Evolutionary conservation across 2,888 invertebrate genomes (phyloP).

Genomic region (Bellardia pandia): DNA sequence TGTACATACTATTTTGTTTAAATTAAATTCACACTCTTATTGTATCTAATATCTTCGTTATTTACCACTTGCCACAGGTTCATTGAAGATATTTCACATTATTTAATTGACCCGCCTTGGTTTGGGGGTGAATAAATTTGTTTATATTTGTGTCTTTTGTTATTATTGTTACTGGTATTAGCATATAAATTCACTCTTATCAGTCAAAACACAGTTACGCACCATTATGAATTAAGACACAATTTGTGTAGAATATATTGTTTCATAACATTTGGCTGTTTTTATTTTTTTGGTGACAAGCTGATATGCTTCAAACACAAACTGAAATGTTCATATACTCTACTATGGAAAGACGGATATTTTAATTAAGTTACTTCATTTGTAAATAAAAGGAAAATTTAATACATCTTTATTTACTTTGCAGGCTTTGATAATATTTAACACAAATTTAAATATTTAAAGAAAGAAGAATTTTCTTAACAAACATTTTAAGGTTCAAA

Average conservation of each 20-base stretch:
- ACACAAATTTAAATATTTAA: background rate
- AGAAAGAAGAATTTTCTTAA: background rate
- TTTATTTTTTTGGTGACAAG: background rate
- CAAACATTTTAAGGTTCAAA: background rate
- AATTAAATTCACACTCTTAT: constrained; percentile 18
- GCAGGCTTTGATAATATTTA: background rate
- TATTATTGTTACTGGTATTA: constrained; percentile 7
- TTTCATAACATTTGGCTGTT: background rate
- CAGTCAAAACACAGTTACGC: constrained; percentile 41
- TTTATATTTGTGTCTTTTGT: background rate
- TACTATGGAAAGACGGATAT: background rate
- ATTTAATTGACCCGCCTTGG: constrained; percentile 16
- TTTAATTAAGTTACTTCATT: background rate
- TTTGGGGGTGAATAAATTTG: background rate
- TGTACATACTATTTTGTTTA: background rate
- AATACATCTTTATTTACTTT: background rate
- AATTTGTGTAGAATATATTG: constrained; percentile 22
- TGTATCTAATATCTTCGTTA: background rate
- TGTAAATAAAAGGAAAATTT: background rate
- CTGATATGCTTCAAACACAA: background rate
- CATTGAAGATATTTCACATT: constrained; percentile 29
- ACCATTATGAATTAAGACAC: constrained; percentile 48
- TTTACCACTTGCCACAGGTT: constrained; percentile 5
- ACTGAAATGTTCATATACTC: background rate
- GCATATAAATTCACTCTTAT: constrained; percentile 29